Base-by-base conservation (phyloP, 1,140 invertebrate species). In the Brachionus angularis region DNA sequence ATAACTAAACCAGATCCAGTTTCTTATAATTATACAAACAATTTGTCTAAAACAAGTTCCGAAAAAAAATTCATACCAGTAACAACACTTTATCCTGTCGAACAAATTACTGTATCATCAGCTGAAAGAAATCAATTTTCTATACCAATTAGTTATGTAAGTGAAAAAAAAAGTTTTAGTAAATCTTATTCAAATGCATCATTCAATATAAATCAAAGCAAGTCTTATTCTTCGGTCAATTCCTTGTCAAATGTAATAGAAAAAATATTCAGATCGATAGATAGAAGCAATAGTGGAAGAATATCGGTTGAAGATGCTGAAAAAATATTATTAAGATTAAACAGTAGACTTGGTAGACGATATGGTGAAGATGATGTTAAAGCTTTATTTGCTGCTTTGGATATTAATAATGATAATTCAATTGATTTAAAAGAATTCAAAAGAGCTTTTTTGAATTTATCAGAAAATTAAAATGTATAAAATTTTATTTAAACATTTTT, bases 371-470 rank as follows among this genome's bases (percentile, higher is more conserved):
- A 67, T 47, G 62, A 67, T 46, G 42, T 67, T 10, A 67, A 67
- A 23, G 21, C 34, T 47, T 49, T 67, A 47, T 67, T 67, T 67
- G 62, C 42, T 34, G 36, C 47, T 29, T 50, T 67, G 16, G 62
- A 67, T 36, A 31, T 46, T 12, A 50, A 67, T 34, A 67, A 67
- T 47, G 47, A 67, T 36, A 25, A 25, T 18, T 21, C 14, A 21
- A 47, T 67, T n/a, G 62, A 67, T 67, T 50, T 67, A 50, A 33
- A 67, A 46, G 62, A 67, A 67, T 67, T 67, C 25, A 67, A 67
- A 50, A 67, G 62, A 47, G 50, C 53, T 52, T 70, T 61, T 44
- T 52, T 46, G 27, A 61, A 62, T 29, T 72, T 49, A 36, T 27
- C 44, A 47, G n/a, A 47, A 47, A 47, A 47, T 21, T 16, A 47